phyloP scores from a whole-genome alignment of 2,888 invertebrate genomes.

The Lepidochitona cinerea region DNA sequence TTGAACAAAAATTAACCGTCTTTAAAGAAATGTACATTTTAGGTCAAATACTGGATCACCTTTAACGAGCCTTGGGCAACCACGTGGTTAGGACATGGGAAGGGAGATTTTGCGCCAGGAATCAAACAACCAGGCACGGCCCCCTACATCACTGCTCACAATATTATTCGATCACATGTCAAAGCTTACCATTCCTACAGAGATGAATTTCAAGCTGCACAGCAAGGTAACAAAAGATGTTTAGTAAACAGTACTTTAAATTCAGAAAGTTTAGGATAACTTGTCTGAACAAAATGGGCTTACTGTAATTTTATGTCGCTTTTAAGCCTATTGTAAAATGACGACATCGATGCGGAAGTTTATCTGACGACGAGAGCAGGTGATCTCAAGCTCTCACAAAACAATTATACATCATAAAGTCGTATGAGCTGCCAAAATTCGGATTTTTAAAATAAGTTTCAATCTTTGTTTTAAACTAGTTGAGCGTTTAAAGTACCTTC shows the following conservation, averaged over 20 bases:
- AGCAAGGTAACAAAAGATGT: constrained; percentile 26
- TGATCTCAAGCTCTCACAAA: no score
- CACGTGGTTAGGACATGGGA: constrained; percentile 44
- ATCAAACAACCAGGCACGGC: constrained; percentile 35
- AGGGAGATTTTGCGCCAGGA: constrained; percentile 42
- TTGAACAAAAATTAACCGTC: no score
- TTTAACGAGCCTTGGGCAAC: constrained; percentile 80
- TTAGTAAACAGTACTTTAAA: neutral
- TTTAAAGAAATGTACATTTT: neutral
- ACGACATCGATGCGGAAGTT: no score
- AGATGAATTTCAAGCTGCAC: constrained; percentile 14
- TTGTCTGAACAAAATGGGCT: neutral
- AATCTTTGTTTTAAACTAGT: no score
- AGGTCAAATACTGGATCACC: constrained; percentile 79
- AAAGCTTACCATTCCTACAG: constrained; percentile 74
- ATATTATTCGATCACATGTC: constrained; percentile 77
- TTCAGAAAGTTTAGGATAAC: neutral
- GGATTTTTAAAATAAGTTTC: no score
- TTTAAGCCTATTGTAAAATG: no score
- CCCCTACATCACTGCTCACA: constrained; percentile 76
- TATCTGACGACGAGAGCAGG: no score
- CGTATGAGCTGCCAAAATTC: no score
- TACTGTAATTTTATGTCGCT: no score
- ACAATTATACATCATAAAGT: no score
- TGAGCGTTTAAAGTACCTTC: no score